These are phyloP conservation scores for Heliothis virescens DNA, from an alignment of 1,140 invertebrate genomes.

Conservation along the genomic window DNA sequence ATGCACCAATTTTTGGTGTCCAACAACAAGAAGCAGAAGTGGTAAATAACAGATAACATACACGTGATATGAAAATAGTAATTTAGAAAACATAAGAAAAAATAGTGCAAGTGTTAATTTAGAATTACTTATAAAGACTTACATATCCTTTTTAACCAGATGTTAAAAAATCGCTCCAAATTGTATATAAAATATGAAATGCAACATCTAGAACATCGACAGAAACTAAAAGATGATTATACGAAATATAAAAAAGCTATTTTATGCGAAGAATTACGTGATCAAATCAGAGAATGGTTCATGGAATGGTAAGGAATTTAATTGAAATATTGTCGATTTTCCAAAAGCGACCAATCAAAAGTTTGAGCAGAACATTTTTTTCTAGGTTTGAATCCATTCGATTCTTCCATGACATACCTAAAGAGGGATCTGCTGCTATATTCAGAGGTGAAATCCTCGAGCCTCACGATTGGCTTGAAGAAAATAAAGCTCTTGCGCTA, in stretches of 20 bases:
- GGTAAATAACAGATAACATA: constrained; percentile 43
- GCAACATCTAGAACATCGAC: constrained; percentile 52
- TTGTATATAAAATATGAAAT: constrained; percentile 52
- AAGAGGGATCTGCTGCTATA: constrained; percentile 64
- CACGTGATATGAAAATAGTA: neutral
- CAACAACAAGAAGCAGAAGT: constrained; percentile 45
- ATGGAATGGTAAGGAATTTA: constrained; percentile 63
- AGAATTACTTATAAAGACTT: neutral
- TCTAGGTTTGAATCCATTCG: constrained; percentile 65
- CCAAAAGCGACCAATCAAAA: too few relatives aligned
- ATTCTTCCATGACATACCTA: constrained; percentile 70
- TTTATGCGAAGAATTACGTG: constrained; percentile 64
- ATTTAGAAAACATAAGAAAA: neutral
- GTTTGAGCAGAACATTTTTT: neutral
- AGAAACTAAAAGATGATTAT: constrained; percentile 57
- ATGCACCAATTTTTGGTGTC: constrained; percentile 28
- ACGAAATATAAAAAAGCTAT: constrained; percentile 56
- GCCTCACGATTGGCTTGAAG: constrained; percentile 68
- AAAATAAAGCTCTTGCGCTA: constrained; percentile 62
- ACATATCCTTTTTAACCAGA: constrained; percentile 31
- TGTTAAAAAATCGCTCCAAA: constrained; percentile 46
- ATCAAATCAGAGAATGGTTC: constrained; percentile 71
- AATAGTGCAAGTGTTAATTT: too few relatives aligned
- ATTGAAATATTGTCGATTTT: neutral
- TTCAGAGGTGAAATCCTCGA: constrained; percentile 64